Conservation (phyloP, 2,113 vertebrate species). For the Echinops telfairi region DNA sequence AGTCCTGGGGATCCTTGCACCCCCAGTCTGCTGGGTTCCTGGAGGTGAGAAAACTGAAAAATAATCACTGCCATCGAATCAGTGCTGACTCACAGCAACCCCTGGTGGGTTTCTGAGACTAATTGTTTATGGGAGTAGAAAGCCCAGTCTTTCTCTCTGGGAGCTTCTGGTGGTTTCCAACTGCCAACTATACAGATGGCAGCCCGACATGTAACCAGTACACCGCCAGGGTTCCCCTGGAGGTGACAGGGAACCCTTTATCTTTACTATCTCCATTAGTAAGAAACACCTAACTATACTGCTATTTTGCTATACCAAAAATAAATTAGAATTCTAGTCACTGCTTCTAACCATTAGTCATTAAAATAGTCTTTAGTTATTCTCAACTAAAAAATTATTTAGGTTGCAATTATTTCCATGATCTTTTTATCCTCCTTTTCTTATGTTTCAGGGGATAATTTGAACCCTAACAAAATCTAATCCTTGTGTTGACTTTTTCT, state of each 20-base stretch:
- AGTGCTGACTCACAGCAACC: too few species aligned
- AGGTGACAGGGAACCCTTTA: neutral
- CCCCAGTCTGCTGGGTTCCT: neutral
- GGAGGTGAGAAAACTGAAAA: too few species aligned
- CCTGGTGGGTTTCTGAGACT: too few species aligned
- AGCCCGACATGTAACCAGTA: too few species aligned
- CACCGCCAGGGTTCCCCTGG: too few species aligned
- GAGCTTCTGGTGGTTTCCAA: too few species aligned
- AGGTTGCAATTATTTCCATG: conserved; percentile 4
- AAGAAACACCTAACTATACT: conserved; percentile 2
- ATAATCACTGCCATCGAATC: too few species aligned
- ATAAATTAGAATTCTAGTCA: neutral
- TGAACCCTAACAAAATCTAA: conserved; percentile 37
- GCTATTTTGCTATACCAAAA: neutral
- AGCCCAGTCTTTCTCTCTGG: too few species aligned
- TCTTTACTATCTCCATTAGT: neutral
- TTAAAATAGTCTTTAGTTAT: conserved; percentile 21
- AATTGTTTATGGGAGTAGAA: too few species aligned
- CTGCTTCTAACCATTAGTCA: neutral
- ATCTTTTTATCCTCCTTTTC: conserved; percentile 25
- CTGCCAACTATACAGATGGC: too few species aligned
- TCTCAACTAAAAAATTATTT: conserved; percentile 4
- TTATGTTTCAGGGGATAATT: conserved; percentile 46
- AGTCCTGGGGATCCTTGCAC: neutral
- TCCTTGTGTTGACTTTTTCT: conserved; percentile 1